Base-by-base conservation (phyloP, 2,797 vertebrate genomes). In the Diplodus puntazzo region DNA sequence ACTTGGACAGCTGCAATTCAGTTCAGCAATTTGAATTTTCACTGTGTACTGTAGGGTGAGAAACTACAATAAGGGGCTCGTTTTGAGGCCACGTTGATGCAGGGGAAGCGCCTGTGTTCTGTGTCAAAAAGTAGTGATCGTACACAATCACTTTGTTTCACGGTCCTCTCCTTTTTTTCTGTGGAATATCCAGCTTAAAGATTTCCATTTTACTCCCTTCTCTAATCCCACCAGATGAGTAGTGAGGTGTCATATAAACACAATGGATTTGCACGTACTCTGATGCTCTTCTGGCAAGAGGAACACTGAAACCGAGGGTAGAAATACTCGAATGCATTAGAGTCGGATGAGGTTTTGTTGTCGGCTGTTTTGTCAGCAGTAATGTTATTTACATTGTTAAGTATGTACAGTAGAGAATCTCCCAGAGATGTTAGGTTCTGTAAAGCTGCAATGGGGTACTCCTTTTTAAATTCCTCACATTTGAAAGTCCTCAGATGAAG, bases 401-500 rank as follows among this genome's bases (percentile, higher is more conserved):
- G 54, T 92, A 94, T 93, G 88, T 93, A 91, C 90, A 94, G 82
- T 89, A 92, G 85, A 92, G 86, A 92, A 92, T 93, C 90, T 93
- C 93, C 92, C 93, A 94, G 92, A 93, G 92, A 91, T 90, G 90
- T 92, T 89, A 86, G 70, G 80, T 92, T 92, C 90, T 89, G 89
- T 92, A 92, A 93, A 94, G 92, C 92, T 93, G 93, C 89, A 78
- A 88, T 92, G 90, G 89, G 87, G 75, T 79, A 86, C 82, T 90
- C 88, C 82, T 82, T 86, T 85, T 34, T 85, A 77, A 80, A 87
- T 81, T 84, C 73, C 80, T 86, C 77, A 71, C 77, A 59, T 81
- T 80, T 84, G 49, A 81, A 86, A 81, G 85, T 88, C 89, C 89
- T 90, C 75, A 79, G 87, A 92, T 89, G 90, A 92, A 93, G 91